Base-by-base conservation (phyloP, 2,113 vertebrate genomes). In the Cettia cetti region DNA sequence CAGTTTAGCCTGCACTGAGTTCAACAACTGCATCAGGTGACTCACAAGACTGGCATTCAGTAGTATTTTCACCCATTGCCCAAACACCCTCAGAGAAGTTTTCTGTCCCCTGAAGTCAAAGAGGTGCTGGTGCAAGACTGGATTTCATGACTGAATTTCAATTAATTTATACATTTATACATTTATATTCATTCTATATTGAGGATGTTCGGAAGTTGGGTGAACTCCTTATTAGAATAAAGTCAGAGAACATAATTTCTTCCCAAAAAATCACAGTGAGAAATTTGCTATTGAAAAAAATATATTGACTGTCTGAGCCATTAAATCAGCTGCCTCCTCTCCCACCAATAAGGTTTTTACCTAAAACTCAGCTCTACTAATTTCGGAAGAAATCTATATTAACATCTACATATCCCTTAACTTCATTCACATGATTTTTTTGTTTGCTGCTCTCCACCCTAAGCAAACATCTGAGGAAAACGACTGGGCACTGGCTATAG, bases 21-120 rank as follows among this genome's bases (percentile, higher is more conserved):
- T 78, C 49, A 86, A 35, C 50, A 57, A 6, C 11, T 69, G 14
- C 23, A 23, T 69, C 33, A 24, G 17, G 14, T 0, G 0, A 30
- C 39, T 60, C 54, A 31, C 4, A 2, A 82, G 44, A 30, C 18
- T 59, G 39, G 33, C 5, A 15, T 63, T 91, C 7, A 2, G 6
- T 18, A 11, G 8, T 63, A 19, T 65, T 57, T 90, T 84, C 20
- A 40, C 13, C 20, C 8, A 4, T 9, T 88, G 47, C 13, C 40
- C 30, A 50, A 78, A 54, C 14, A 69, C 5, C 3, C 16, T 24
- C 37, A 59, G 37, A 77, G 15, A 45, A 40, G 11, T 28, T 54
- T 49, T 50, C 15, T 26, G 11, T 56, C 10, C 15, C 13, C 42
- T 56, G 27, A 56, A 5, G 2, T 40, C 11, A 7, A 20, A 18